Base-by-base conservation (phyloP, 2,797 vertebrate genomes). In the Tauraco hartlaubi region DNA sequence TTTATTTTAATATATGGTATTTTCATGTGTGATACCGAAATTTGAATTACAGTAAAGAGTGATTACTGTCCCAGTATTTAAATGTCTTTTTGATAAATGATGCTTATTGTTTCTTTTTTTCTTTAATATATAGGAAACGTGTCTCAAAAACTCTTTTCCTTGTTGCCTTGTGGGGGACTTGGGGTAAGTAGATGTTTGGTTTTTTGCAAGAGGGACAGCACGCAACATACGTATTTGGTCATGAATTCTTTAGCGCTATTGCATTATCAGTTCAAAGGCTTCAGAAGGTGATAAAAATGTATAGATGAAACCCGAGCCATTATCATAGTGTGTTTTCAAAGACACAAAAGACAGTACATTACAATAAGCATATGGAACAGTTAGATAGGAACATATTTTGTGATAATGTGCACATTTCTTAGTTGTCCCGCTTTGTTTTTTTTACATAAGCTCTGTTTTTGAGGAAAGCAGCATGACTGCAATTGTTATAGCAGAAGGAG, bases 101-200 rank as follows among this genome's bases (percentile, higher is more conserved):
- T 88, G 14, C 12, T 97, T 83, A 92, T 26, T 83, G 35, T 52
- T 85, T 87, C 17, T 92, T 58, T 88, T 72, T 92, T 92, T 85
- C 66, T 95, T 95, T 78, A 81, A 90, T 75, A 91, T 94, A 29
- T 94, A 98, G 98, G 98, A 96, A 97, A 96, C 7, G 58, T 95
- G 63, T 96, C 97, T 93, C 97, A 98, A 95, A 98, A 98, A 81
- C 96, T 97, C 90, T 98, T 98, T 97, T 98, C 98, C 74, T 96
- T 98, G 79, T 93, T 98, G 90, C 98, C 98, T 95, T 98, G 98
- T 96, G 98, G 98, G 82, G 98, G 98, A 97, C 97, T 98, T 92
- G 98, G 98, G 97, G 98, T 98, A 97, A 98, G 98, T 98, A 97
- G 64, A 35, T 84, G 33, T 79, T 95, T 80, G n/a, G 59, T 66